A percentile compares a stretch with the other conserved stretches of the same genome.
These are phyloP conservation scores for Melanotaenia nigrans DNA, from an alignment of 2,797 vertebrate genomes.

Conservation along the genomic window DNA sequence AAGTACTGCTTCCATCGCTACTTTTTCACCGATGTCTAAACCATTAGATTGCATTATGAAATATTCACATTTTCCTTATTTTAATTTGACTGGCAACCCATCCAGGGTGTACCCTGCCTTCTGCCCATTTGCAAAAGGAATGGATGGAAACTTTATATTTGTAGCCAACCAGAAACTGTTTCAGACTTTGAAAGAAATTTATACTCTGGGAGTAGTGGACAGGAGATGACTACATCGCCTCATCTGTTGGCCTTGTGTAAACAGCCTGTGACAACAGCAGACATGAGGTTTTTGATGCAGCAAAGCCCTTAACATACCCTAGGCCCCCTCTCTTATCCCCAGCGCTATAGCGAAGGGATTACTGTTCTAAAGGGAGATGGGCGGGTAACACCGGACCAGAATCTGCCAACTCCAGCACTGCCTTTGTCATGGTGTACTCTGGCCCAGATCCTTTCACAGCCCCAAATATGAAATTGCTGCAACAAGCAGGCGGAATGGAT, in stretches of 20 bases:
- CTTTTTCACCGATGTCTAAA: conserved; percentile 6
- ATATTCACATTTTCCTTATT: neutral
- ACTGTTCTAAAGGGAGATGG: conserved; percentile 71
- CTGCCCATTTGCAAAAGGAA: neutral
- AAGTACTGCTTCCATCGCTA: neutral
- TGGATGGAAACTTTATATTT: conserved; percentile 5
- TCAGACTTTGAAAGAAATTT: conserved; percentile 21
- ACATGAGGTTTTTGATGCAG: conserved; percentile 55
- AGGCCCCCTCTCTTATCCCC: conserved; percentile 77
- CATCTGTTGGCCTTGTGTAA: conserved; percentile 33
- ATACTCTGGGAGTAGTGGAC: conserved; percentile 28
- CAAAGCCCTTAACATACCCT: conserved; percentile 78
- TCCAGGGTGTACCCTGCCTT: neutral
- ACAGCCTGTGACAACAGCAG: conserved; percentile 66
- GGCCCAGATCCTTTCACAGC: conserved; percentile 37
- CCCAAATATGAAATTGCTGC: conserved; percentile 51
- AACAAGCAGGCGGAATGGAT: conserved; percentile 15
- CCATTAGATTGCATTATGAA: neutral
- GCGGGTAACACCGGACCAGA: conserved; percentile 55
- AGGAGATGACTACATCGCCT: conserved; percentile 55
- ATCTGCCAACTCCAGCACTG: conserved; percentile 74
- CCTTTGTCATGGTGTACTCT: conserved; percentile 68
- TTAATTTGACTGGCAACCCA: neutral
- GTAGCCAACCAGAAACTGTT: neutral
- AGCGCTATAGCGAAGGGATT: conserved; percentile 72